Evolutionary conservation across 2,888 invertebrate species (phyloP).

Genomic region (Limulus polyphemus): DNA sequence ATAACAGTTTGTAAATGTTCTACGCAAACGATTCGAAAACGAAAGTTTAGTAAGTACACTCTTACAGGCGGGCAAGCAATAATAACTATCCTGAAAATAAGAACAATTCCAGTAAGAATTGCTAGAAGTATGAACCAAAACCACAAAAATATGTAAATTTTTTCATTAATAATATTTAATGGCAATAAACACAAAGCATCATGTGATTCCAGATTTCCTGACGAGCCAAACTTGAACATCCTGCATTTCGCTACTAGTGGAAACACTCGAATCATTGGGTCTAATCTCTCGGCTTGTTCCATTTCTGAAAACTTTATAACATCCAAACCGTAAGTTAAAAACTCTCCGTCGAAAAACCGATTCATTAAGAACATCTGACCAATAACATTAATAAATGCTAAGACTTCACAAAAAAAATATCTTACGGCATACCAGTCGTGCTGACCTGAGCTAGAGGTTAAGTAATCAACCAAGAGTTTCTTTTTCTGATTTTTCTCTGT

Average conservation of each 20-base stretch:
- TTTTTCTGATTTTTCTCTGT: constrained; percentile 80
- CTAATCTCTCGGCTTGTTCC: constrained; percentile 79
- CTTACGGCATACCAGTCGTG: constrained; percentile 95
- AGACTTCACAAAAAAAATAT: constrained; percentile 80
- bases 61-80: constrained; percentile 78
- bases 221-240: constrained; percentile 83
- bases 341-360: constrained; percentile 86
- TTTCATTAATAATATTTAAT: constrained; percentile 87
- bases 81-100: constrained; percentile 69
- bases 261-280: constrained; percentile 88
- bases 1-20: constrained; percentile 86
- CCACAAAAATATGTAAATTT: constrained; percentile 83
- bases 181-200: constrained; percentile 83
- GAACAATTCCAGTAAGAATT: constrained; percentile 63
- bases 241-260: constrained; percentile 91
- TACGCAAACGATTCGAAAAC: constrained; percentile 70
- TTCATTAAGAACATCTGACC: constrained; percentile 95
- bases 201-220: constrained; percentile 62
- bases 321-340: constrained; percentile 79
- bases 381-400: constrained; percentile 76
- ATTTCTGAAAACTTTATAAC: constrained; percentile 80
- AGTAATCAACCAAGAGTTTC: constrained; percentile 80
- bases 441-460: constrained; percentile 78
- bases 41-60: constrained; percentile 76
- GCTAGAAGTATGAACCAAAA: constrained; percentile 89